These are phyloP conservation scores for Epinotia demarniana DNA, from an alignment of 2,888 invertebrate species.

Conservation along the genomic window DNA sequence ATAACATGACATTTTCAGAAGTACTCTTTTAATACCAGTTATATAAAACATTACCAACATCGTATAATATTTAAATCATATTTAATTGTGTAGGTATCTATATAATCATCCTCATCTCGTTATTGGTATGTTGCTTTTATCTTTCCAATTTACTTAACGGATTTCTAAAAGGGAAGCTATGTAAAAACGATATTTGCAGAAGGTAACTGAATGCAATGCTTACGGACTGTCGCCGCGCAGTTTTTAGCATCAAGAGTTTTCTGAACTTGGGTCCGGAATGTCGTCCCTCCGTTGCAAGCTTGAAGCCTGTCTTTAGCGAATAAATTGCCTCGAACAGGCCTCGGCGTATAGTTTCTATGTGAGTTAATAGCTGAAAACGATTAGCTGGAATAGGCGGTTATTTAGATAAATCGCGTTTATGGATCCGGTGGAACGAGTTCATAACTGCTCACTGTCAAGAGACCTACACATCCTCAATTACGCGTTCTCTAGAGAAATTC, in stretches of 20 bases:
- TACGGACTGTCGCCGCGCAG: slow-evolving; percentile 52
- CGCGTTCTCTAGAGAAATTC: slow-evolving; percentile 36
- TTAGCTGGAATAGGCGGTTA: slow-evolving; percentile 63
- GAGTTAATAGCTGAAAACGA: slow-evolving; percentile 72
- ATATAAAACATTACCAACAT: neutral
- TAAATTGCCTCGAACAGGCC: slow-evolving; percentile 79
- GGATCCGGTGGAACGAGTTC: slow-evolving; percentile 58
- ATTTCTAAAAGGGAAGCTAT: slow-evolving; percentile 18
- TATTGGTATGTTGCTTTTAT: neutral
- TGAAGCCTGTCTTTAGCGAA: slow-evolving; percentile 75
- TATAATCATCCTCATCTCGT: neutral
- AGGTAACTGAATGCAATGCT: slow-evolving; percentile 40
- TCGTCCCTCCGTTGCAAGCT: slow-evolving; percentile 70
- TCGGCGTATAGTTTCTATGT: slow-evolving; percentile 60
- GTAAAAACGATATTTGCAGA: slow-evolving; percentile 31
- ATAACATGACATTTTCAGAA: too few relatives aligned
- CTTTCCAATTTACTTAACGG: slow-evolving; percentile 31
- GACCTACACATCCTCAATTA: slow-evolving; percentile 44
- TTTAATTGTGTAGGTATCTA: neutral
- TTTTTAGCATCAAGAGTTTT: slow-evolving; percentile 73
- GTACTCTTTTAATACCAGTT: neutral
- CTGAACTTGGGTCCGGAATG: slow-evolving; percentile 75
- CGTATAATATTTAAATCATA: neutral
- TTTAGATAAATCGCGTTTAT: slow-evolving; percentile 70
- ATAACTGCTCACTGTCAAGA: slow-evolving; percentile 48